Conservation (phyloP, 2,888 invertebrate genomes). For the Acanthococcus lagerstroemiae region DNA sequence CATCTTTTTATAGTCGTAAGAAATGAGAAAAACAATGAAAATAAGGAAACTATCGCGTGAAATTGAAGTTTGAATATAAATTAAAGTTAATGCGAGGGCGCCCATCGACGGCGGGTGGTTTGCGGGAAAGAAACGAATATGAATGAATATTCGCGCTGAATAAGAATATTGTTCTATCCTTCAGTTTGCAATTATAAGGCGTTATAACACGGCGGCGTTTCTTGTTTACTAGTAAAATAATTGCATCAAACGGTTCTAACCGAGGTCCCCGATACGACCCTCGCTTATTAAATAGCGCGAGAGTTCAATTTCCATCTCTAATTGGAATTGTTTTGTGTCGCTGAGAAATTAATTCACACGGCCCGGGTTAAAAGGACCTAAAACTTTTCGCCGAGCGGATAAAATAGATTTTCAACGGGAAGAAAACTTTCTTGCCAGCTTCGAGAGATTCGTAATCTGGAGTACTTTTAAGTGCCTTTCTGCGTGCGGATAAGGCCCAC, state of each 20-base stretch:
- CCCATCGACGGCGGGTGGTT: background rate
- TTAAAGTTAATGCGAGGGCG: background rate
- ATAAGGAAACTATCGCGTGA: background rate
- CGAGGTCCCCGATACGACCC: background rate
- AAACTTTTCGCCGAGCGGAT: constrained; percentile 6
- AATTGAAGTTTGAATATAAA: background rate
- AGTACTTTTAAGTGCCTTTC: too few relatives aligned
- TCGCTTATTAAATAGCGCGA: constrained; percentile 15
- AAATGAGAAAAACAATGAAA: too few relatives aligned
- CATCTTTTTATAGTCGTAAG: too few relatives aligned
- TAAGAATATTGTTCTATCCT: background rate
- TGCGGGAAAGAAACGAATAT: background rate
- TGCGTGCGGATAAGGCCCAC: too few relatives aligned
- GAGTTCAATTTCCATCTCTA: constrained; percentile 21
- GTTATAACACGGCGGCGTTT: constrained; percentile 7
- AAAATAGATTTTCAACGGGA: constrained; percentile 17
- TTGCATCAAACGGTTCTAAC: constrained; percentile 19
- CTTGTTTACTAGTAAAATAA: constrained; percentile 17
- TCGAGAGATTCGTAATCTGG: background rate
- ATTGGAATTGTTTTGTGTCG: constrained; percentile 24
- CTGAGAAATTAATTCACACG: constrained; percentile 21
- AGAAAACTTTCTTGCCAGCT: constrained; percentile 19
- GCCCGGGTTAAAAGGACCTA: constrained; percentile 5
- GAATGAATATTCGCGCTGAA: background rate
- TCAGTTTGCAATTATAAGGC: background rate